Percentiles rank a stretch among this genome's conserved stretches.
Evolutionary conservation across 2,888 invertebrate species (phyloP).

Genomic region (Amaurobius ferox): DNA sequence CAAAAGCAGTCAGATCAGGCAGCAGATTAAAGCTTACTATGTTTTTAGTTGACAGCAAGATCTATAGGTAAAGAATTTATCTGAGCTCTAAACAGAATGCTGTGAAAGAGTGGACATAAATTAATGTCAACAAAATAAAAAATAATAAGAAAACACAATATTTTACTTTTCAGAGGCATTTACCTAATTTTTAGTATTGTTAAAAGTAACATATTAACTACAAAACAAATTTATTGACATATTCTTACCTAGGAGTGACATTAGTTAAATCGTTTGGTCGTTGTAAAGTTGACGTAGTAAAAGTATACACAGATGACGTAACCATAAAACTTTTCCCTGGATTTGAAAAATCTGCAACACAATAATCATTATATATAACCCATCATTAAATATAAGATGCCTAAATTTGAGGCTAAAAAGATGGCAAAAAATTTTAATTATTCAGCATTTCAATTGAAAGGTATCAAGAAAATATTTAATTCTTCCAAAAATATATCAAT

Average conservation of each 20-base stretch:
- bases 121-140: not conserved
- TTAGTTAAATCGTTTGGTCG: conserved; percentile 91
- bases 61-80: conserved; percentile 26
- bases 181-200: too few species aligned
- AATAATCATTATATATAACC: too few species aligned
- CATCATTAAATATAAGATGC: too few species aligned
- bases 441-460: too few species aligned
- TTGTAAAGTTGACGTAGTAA: conserved; percentile 85
- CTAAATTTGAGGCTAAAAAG: too few species aligned
- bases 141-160: too few species aligned
- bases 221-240: not conserved
- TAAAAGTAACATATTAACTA: not conserved
- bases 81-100: conserved; percentile 44
- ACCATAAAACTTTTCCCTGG: conserved; percentile 73
- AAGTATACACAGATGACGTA: conserved; percentile 74
- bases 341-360: conserved; percentile 62
- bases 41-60: conserved; percentile 41
- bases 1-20: not conserved
- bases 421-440: too few species aligned
- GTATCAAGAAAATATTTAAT: too few species aligned
- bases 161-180: too few species aligned
- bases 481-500: too few species aligned
- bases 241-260: conserved; percentile 79
- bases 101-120: conserved; percentile 33
- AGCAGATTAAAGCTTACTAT: conserved; percentile 54